Evolutionary conservation across 2,888 invertebrate genomes (phyloP).

Genomic region (Tachina fera): DNA sequence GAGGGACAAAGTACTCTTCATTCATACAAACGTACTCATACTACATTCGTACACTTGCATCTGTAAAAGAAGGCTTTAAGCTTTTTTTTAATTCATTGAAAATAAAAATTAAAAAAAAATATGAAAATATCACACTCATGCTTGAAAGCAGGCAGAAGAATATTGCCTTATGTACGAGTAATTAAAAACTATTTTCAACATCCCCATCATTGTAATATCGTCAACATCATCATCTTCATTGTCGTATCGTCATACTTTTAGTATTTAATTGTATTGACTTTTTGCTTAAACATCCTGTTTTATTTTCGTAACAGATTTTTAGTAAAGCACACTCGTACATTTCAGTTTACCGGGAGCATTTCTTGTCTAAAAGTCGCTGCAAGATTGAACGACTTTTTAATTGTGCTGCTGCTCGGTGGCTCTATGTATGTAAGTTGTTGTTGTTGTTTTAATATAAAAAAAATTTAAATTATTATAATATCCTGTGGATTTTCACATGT

Average conservation of each 20-base stretch:
- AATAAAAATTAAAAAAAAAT: conserved; percentile 4
- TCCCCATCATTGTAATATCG: conserved; percentile 62
- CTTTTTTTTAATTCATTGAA: conserved; percentile 19
- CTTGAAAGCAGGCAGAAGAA: not conserved
- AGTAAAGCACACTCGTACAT: not conserved
- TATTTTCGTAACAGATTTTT: conserved; percentile 42
- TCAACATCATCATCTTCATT: conserved; percentile 41
- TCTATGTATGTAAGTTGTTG: not conserved
- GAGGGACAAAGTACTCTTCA: conserved; percentile 11
- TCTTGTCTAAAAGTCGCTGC: conserved; percentile 49
- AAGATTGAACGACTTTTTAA: conserved; percentile 58
- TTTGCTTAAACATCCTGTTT: conserved; percentile 65
- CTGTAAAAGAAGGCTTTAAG: too few relatives aligned
- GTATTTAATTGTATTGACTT: conserved; percentile 60
- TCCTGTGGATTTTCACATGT: conserved; percentile 53
- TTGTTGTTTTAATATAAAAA: not conserved
- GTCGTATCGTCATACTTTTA: conserved; percentile 47
- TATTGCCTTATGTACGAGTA: not conserved
- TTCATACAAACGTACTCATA: not conserved
- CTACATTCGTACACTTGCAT: conserved; percentile 7
- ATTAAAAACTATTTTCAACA: conserved; percentile 63
- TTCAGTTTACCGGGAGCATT: conserved; percentile 32
- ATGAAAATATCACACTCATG: conserved; percentile 31
- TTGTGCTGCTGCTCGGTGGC: conserved; percentile 26
- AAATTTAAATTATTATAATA: conserved; percentile 54